These are phyloP conservation scores for Ectemnius lituratus DNA, from an alignment of 2,888 invertebrate genomes.

Conservation along the genomic window DNA sequence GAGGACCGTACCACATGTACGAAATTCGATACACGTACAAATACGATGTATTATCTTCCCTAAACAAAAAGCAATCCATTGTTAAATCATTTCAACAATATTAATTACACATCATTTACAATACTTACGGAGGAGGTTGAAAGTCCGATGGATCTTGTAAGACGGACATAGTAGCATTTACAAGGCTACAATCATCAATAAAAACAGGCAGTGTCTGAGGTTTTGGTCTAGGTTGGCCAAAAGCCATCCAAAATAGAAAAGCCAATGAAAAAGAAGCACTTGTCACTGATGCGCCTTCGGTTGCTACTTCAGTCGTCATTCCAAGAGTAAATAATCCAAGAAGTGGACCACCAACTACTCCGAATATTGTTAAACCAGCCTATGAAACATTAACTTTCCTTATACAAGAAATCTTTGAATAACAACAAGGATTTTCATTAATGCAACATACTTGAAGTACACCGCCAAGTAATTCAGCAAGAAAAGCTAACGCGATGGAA, in stretches of 20 bases:
- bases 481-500: conserved; percentile 89
- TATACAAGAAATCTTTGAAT: no score
- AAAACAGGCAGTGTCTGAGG: conserved; percentile 80
- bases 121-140: not conserved
- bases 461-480: conserved; percentile 90
- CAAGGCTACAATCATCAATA: conserved; percentile 80
- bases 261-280: conserved; percentile 84
- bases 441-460: conserved; percentile 83
- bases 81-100: no score
- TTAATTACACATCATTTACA: no score
- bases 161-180: no score
- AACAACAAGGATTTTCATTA: not conserved
- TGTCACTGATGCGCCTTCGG: conserved; percentile 85
- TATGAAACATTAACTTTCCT: conserved; percentile 25
- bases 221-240: conserved; percentile 87
- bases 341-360: conserved; percentile 92
- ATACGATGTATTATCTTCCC: conserved; percentile 46
- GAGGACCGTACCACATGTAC: conserved; percentile 93
- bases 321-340: conserved; percentile 91
- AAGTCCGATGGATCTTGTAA: not conserved
- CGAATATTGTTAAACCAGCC: conserved; percentile 91
- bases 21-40: conserved; percentile 72
- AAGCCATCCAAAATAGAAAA: conserved; percentile 90
- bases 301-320: conserved; percentile 87
- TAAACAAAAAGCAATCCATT: not conserved